Conservation (phyloP, 2,113 vertebrate genomes). For the Triplophysa siluroides region DNA sequence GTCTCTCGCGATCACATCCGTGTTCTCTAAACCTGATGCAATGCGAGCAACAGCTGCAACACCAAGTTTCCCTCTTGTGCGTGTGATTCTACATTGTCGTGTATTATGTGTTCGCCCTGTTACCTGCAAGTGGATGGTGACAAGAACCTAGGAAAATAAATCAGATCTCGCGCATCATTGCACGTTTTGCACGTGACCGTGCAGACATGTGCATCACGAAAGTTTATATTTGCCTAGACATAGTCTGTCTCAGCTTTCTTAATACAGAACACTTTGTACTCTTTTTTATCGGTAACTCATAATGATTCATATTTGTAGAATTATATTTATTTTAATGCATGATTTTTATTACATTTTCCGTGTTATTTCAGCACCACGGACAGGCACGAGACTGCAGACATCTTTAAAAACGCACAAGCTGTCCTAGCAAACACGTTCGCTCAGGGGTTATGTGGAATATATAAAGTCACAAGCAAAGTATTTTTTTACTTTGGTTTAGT, state of each 20-base stretch:
- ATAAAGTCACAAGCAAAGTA: too few species aligned
- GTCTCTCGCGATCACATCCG: not conserved
- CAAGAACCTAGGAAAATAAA: not conserved
- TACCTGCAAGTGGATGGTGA: not conserved
- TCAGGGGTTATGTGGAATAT: not conserved
- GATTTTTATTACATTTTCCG: not conserved
- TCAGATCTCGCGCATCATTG: constrained; percentile 22
- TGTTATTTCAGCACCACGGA: constrained; percentile 35
- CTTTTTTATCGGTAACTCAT: constrained; percentile 11
- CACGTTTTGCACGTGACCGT: constrained; percentile 51
- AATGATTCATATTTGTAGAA: not conserved
- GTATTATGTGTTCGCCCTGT: not conserved
- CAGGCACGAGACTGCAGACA: constrained; percentile 37
- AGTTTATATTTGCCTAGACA: constrained; percentile 22
- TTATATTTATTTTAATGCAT: not conserved
- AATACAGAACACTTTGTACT: not conserved
- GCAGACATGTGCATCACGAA: constrained; percentile 51
- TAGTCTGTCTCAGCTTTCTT: not conserved
- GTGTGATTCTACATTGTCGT: not conserved
- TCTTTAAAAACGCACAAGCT: constrained; percentile 5
- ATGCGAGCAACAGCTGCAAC: constrained; percentile 48
- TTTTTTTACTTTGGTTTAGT: too few species aligned
- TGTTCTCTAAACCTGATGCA: constrained; percentile 56
- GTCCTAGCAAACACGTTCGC: constrained; percentile 12
- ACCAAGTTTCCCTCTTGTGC: not conserved